A percentile compares a stretch with the other conserved stretches of the same genome.
phyloP scores from a whole-genome alignment of 2,797 vertebrate species.

The Cossypha caffra region DNA sequence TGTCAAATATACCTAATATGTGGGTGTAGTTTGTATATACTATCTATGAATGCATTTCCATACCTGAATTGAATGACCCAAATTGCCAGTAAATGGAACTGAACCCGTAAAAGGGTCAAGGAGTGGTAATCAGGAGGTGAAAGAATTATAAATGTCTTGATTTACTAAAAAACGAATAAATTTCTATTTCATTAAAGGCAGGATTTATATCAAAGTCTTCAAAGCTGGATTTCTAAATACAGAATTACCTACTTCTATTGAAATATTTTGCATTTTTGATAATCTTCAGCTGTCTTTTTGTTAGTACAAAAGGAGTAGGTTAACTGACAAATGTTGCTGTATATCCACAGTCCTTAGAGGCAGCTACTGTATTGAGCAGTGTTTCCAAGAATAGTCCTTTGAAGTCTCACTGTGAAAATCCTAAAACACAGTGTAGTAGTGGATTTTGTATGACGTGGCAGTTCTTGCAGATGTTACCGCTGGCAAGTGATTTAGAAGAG shows the following conservation, averaged over 20 bases:
- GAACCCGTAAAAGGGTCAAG: not conserved
- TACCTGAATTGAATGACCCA: not conserved
- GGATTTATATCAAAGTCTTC: not conserved
- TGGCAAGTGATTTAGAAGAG: not conserved
- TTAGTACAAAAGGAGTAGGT: not conserved
- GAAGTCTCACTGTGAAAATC: not conserved
- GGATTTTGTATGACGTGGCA: not conserved
- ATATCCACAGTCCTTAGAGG: not conserved
- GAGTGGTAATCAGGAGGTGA: not conserved
- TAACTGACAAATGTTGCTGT: not conserved
- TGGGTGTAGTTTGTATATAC: not conserved
- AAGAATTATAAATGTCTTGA: not conserved
- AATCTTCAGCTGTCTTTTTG: not conserved
- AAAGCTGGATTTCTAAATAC: not conserved
- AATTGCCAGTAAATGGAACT: not conserved
- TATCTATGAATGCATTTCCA: not conserved
- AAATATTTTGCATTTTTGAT: not conserved
- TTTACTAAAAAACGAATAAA: not conserved
- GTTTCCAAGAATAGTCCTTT: constrained; percentile 12
- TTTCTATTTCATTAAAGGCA: not conserved
- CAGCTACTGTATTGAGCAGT: not conserved
- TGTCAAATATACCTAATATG: not conserved
- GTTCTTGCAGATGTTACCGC: not conserved
- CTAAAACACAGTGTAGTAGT: not conserved
- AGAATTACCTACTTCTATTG: not conserved